These are phyloP conservation scores for Mastigias papua DNA, from an alignment of 30 jellyfish, hydroid and myxozoan species.

Conservation along the genomic window DNA sequence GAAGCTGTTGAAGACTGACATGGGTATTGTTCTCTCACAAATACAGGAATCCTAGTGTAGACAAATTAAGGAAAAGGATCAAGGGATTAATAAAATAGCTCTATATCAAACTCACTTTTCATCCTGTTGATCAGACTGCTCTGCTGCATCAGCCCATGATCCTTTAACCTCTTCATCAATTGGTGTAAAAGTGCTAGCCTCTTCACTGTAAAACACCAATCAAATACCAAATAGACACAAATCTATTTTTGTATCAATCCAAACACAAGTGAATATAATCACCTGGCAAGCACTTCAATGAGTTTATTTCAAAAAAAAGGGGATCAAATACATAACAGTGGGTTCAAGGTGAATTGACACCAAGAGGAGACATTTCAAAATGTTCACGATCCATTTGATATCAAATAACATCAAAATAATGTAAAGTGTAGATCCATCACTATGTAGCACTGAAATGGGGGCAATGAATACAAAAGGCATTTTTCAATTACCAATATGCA, in stretches of 20 bases:
- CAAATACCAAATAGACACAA: background rate
- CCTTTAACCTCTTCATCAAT: slow-evolving; percentile 82
- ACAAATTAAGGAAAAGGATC: too few species aligned
- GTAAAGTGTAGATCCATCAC: too few species aligned
- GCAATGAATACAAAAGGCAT: too few species aligned
- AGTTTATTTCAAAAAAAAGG: too few species aligned
- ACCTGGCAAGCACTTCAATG: too few species aligned
- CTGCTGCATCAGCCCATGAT: slow-evolving; percentile 85
- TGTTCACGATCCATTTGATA: background rate
- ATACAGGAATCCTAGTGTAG: background rate
- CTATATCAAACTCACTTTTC: slow-evolving; percentile 52
- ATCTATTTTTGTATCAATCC: background rate
- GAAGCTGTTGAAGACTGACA: too few species aligned
- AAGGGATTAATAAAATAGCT: too few species aligned
- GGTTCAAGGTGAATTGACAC: too few species aligned
- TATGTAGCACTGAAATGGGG: too few species aligned
- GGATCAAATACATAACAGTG: too few species aligned
- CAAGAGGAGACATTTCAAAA: too few species aligned
- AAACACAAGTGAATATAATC: background rate
- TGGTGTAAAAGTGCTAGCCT: slow-evolving; percentile 57
- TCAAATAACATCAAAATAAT: too few species aligned
- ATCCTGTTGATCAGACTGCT: slow-evolving; percentile 61
- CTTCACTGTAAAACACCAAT: slow-evolving; percentile 66
- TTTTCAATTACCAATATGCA: background rate
- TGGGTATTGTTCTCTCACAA: background rate